These are phyloP conservation scores for Lasius platythorax DNA, from an alignment of 2,888 invertebrate species.

Conservation along the genomic window DNA sequence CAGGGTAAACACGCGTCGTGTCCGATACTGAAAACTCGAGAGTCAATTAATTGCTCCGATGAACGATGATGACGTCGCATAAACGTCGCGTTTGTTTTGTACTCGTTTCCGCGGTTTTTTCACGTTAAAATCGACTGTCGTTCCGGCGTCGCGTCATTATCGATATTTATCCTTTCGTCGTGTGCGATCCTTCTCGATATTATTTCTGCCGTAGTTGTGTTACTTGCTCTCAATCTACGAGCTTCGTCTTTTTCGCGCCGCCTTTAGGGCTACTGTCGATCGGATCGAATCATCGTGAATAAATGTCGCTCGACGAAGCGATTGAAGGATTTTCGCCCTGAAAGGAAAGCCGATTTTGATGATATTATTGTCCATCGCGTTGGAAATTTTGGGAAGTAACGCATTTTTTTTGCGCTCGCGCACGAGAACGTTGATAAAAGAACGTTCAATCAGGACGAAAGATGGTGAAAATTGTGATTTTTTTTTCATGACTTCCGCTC, in stretches of 20 bases:
- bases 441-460: conserved; percentile 38
- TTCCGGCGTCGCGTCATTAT: background rate
- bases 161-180: background rate
- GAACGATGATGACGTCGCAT: conserved; percentile 41
- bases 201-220: background rate
- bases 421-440: conserved; percentile 46
- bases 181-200: background rate
- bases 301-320: conserved; percentile 35
- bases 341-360: conserved; percentile 38
- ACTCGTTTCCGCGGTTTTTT: conserved; percentile 3
- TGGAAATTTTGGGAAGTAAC: conserved; percentile 51
- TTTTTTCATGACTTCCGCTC: background rate
- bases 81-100: conserved; percentile 49
- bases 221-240: conserved; percentile 11
- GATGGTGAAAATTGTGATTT: background rate
- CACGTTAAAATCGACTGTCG: conserved; percentile 20
- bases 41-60: conserved; percentile 52
- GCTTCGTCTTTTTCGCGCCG: background rate
- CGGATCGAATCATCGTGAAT: conserved; percentile 47
- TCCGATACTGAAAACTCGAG: conserved; percentile 35
- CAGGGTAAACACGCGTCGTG: conserved; percentile 35
- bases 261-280: background rate
- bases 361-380: conserved; percentile 59
- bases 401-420: conserved; percentile 11
- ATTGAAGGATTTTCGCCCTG: background rate